Conservation (phyloP, 2,888 invertebrate species). For the Pedicia rivosa region DNA sequence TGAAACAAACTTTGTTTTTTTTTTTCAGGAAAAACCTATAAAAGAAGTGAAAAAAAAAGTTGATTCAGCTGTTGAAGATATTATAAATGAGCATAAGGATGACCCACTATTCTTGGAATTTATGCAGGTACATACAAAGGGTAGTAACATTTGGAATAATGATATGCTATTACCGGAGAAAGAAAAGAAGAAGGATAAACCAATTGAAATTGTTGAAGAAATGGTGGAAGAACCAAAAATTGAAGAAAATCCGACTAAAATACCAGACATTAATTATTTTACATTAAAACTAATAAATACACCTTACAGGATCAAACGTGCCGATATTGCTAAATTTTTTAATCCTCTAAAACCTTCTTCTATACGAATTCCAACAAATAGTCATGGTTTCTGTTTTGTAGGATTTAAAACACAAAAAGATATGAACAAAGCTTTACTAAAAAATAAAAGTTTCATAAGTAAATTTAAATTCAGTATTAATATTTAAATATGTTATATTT, state of each 20-base stretch:
- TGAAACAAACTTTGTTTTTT: too few relatives aligned
- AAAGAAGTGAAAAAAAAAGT: conserved; percentile 23
- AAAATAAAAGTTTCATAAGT: conserved; percentile 77
- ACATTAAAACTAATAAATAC: conserved; percentile 63
- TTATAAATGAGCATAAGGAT: conserved; percentile 62
- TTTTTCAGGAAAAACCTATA: conserved; percentile 18
- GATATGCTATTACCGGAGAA: conserved; percentile 29
- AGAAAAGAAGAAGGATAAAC: conserved; percentile 32
- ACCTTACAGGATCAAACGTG: conserved; percentile 64
- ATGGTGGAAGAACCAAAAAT: conserved; percentile 20
- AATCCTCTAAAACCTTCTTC: conserved; percentile 62
- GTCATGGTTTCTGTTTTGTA: conserved; percentile 78
- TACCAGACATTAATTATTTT: conserved; percentile 32
- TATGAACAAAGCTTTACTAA: conserved; percentile 60
- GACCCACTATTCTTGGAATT: conserved; percentile 85
- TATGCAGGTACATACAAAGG: conserved; percentile 61
- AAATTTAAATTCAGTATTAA: conserved; percentile 18
- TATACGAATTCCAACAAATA: conserved; percentile 58
- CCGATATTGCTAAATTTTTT: conserved; percentile 72
- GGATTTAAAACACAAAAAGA: conserved; percentile 74
- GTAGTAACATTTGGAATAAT: conserved; percentile 37
- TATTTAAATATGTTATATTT: conserved; percentile 4
- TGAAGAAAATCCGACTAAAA: conserved; percentile 27
- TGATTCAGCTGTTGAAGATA: conserved; percentile 41
- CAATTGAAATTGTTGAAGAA: conserved; percentile 8